Evolutionary conservation across 2,113 vertebrate genomes (phyloP).

Genomic region (Marmota monax): DNA sequence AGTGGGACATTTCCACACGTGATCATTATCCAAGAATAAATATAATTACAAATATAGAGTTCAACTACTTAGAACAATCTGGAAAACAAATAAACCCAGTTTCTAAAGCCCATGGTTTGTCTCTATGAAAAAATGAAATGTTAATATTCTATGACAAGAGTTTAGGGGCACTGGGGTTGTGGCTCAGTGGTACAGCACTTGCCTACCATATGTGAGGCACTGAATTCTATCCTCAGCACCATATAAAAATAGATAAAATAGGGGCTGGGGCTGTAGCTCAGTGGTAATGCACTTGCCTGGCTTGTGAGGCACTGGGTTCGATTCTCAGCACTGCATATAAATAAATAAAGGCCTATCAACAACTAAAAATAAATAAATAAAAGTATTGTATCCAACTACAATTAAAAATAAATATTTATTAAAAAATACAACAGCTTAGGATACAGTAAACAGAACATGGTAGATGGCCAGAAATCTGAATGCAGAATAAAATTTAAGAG

Average conservation of each 20-base stretch:
- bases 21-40: neutral
- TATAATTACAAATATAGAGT: neutral
- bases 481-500: constrained; percentile 32
- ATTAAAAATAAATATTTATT: no score
- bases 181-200: no score
- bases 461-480: neutral
- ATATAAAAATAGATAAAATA: neutral
- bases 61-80: neutral
- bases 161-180: neutral
- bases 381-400: no score
- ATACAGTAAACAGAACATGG: neutral
- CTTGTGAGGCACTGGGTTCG: no score
- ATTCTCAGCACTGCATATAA: no score
- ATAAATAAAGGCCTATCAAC: no score
- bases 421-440: neutral
- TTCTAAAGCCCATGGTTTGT: constrained; percentile 4
- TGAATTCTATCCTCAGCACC: no score
- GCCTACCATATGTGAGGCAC: no score
- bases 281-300: no score
- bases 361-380: no score
- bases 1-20: neutral
- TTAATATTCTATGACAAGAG: neutral
- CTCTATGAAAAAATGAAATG: neutral
- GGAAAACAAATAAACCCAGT: constrained; percentile 36
- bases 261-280: no score